A percentile compares a stretch with the other conserved stretches of the same genome.
Evolutionary conservation across 1,140 invertebrate species (phyloP).

Genomic region (Drosophila tsacasi): DNA sequence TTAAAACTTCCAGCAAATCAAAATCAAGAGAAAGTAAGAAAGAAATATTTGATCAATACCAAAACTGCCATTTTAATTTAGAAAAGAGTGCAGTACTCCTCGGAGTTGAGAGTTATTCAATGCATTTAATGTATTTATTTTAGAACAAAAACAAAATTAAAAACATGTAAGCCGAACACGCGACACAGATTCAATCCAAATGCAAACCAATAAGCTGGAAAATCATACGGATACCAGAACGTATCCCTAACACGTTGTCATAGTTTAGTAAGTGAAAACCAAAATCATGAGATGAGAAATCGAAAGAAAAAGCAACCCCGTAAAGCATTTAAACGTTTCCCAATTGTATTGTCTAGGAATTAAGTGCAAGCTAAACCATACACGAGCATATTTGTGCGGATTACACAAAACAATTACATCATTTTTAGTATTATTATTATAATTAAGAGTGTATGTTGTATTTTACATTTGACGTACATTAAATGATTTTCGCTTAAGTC

Average conservation of each 20-base stretch:
- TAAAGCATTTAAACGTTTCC: conserved; percentile 66
- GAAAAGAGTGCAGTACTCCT: conserved; percentile 43
- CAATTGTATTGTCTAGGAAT: conserved; percentile 60
- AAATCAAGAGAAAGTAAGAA: conserved; percentile 27
- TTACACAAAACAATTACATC: conserved; percentile 49
- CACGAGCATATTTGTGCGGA: conserved; percentile 45
- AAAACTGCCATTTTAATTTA: conserved; percentile 82
- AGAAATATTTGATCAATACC: conserved; percentile 41
- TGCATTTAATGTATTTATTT: conserved; percentile 74
- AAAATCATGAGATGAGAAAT: conserved; percentile 23
- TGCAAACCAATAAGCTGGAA: conserved; percentile 21
- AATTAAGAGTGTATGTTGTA: conserved; percentile 70
- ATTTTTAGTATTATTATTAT: conserved; percentile 55
- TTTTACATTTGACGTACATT: conserved; percentile 72
- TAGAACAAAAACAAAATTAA: conserved; percentile 27
- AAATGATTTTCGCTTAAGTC: conserved; percentile 71
- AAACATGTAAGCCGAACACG: conserved; percentile 3
- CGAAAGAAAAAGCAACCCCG: conserved; percentile 14
- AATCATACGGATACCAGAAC: conserved; percentile 20
- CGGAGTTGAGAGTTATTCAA: conserved; percentile 44
- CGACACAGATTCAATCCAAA: conserved; percentile 18
- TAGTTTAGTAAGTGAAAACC: conserved; percentile 68
- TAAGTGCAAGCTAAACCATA: conserved; percentile 53
- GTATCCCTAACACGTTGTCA: conserved; percentile 71
- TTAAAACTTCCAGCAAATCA: conserved; percentile 42